Base-by-base conservation (phyloP, 2,113 vertebrate species). In the Aspidoscelis tigris region DNA sequence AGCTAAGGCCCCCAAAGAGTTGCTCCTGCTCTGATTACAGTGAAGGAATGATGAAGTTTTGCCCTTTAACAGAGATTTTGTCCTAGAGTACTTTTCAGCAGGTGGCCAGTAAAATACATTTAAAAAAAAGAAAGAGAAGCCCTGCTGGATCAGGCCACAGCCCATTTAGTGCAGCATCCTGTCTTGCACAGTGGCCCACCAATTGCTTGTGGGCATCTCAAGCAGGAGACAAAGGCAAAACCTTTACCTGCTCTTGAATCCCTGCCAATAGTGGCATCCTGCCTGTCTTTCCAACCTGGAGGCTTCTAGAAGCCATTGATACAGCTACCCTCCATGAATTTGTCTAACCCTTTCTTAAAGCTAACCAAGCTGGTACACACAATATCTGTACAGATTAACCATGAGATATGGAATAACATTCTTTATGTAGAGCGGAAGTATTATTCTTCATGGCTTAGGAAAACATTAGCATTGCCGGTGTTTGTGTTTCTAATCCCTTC, bases 1-100 rank as follows among this genome's bases (percentile, higher is more conserved):
- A 90, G 89, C 82, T 86, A 84, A 80, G 84, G 85, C 89, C 88
- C 70, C 87, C 84, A 85, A 86, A 88, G 88, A 86, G 88, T 82
- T 53, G 69, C 75, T 82, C 84, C 83, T 91, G 61, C 84, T 68
- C 88, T 90, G 91, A 93, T 91, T 64, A 90, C 84, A 90, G 88
- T 70, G 80, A 94, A 93, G 55, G 78, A 71, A 65, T 76, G 20
- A 76, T 79, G 80, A 79, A 58, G 39, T 20, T n/a, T 65, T 80
- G 33, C 87, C 76, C 90, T 84, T 86, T 85, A 78, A 75, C 81
- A 33, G 39, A 76, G 66, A 41, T 50, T 73, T 85, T n/a, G 24
- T 80, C 41, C 61, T 72, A 47, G 53, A 78, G 76, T 55, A 70
- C 58, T 64, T 43, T 79, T 58, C 11, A 12, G 9, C 43, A 18